Evolutionary conservation across 1,140 invertebrate genomes (phyloP).

Genomic region (Sogatella furcifera): DNA sequence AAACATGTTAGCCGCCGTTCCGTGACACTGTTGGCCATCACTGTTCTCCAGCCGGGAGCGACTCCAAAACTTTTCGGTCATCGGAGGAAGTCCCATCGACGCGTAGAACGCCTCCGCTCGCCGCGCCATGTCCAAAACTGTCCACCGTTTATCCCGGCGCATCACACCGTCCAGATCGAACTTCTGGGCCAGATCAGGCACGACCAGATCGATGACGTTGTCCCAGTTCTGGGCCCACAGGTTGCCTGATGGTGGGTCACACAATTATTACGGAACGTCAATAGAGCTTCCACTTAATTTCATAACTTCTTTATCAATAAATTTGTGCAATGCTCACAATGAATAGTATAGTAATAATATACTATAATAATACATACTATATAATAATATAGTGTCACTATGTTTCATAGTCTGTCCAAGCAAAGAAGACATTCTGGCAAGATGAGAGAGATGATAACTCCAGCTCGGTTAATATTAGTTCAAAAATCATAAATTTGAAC

Average conservation of each 20-base stretch:
- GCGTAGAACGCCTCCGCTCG: conserved; percentile 51
- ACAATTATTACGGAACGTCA: no score
- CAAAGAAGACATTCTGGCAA: no score
- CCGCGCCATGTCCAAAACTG: conserved; percentile 43
- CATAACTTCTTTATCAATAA: no score
- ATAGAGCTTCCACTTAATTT: no score
- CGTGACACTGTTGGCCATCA: conserved; percentile 39
- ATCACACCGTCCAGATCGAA: conserved; percentile 20
- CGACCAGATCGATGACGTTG: conserved; percentile 35
- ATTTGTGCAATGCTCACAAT: no score
- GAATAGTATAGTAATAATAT: no score
- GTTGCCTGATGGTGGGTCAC: conserved; percentile 31
- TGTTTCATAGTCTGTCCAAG: no score
- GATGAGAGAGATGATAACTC: no score
- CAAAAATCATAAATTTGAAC: no score
- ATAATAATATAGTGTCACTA: no score
- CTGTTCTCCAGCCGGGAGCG: conserved; percentile 41
- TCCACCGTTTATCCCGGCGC: conserved; percentile 44
- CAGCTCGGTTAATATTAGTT: no score
- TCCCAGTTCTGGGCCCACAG: conserved; percentile 53
- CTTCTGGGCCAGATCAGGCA: conserved; percentile 25
- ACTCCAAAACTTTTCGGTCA: conserved; percentile 48
- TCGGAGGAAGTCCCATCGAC: conserved; percentile 45
- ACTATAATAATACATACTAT: no score
- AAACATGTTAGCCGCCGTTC: conserved; percentile 59